phyloP scores from a whole-genome alignment of 1,140 invertebrate genomes.

The Stegodyphus dumicola region DNA sequence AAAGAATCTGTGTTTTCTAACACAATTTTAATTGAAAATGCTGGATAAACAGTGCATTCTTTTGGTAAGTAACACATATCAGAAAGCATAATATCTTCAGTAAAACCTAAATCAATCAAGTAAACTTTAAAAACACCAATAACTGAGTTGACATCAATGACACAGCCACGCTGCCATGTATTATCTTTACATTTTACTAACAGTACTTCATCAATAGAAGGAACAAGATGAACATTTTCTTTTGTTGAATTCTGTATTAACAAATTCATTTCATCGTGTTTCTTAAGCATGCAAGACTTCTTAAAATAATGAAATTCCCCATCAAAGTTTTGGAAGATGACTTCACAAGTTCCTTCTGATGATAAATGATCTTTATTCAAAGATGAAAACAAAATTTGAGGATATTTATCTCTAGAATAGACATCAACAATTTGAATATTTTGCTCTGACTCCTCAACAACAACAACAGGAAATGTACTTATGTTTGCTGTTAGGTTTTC shows the following conservation, averaged over 20 bases:
- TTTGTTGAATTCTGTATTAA: neutral
- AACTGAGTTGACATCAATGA: neutral
- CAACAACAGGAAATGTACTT: too few species aligned
- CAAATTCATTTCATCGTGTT: constrained; percentile 5
- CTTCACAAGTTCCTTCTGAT: neutral
- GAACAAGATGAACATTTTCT: neutral
- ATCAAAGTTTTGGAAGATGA: neutral
- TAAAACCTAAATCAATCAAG: constrained; percentile 4
- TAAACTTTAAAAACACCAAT: neutral
- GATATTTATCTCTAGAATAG: neutral
- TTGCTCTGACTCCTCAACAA: too few species aligned
- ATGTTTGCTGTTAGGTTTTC: too few species aligned
- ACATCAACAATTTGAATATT: constrained; percentile 25
- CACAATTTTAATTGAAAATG: constrained; percentile 12
- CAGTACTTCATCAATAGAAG: constrained; percentile 1
- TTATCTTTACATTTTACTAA: constrained; percentile 7
- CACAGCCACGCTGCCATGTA: neutral
- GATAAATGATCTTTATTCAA: neutral
- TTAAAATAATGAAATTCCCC: constrained; percentile 3
- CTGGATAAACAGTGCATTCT: neutral
- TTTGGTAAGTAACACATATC: constrained; percentile 12
- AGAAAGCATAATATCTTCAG: constrained; percentile 1
- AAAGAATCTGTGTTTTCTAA: neutral
- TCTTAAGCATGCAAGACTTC: neutral
- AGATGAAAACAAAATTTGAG: neutral